These are phyloP conservation scores for Melanerpes formicivorus DNA, from an alignment of 2,113 vertebrate species.

Conservation along the genomic window DNA sequence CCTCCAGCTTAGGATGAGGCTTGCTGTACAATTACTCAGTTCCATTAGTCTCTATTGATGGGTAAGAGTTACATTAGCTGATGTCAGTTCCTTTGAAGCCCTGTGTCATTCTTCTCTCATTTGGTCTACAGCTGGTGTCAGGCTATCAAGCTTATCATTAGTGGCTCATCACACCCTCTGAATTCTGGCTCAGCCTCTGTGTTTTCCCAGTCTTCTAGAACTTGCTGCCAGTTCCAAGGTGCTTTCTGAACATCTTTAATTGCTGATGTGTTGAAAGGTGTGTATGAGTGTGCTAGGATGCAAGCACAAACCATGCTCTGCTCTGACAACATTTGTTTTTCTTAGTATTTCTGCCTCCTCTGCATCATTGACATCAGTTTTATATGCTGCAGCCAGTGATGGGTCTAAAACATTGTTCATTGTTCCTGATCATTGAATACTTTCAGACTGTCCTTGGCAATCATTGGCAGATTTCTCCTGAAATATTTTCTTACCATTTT, in stretches of 20 bases:
- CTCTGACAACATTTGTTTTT: not conserved
- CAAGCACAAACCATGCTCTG: not conserved
- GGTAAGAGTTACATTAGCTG: slow-evolving; percentile 17
- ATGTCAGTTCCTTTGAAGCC: slow-evolving; percentile 25
- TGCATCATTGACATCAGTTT: not conserved
- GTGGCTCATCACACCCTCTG: not conserved
- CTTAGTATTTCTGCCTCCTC: not conserved
- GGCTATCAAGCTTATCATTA: slow-evolving; percentile 28
- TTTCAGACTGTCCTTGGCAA: not conserved
- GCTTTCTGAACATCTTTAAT: not conserved
- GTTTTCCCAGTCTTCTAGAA: not conserved
- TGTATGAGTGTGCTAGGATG: not conserved
- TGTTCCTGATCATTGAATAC: not conserved
- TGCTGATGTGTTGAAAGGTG: not conserved
- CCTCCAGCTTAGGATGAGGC: not conserved
- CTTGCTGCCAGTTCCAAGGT: not conserved
- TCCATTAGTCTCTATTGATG: not conserved
- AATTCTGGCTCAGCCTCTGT: not conserved
- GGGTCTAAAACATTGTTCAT: not conserved
- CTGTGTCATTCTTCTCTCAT: not conserved
- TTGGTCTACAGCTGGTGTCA: slow-evolving; percentile 1
- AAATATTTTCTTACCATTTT: not conserved
- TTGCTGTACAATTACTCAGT: not conserved
- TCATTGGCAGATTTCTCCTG: not conserved
- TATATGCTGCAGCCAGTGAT: not conserved